Percentiles rank a stretch among this genome's conserved stretches.
Evolutionary conservation across 2,113 vertebrate species (phyloP).

Genomic region (Phycodurus eques): DNA sequence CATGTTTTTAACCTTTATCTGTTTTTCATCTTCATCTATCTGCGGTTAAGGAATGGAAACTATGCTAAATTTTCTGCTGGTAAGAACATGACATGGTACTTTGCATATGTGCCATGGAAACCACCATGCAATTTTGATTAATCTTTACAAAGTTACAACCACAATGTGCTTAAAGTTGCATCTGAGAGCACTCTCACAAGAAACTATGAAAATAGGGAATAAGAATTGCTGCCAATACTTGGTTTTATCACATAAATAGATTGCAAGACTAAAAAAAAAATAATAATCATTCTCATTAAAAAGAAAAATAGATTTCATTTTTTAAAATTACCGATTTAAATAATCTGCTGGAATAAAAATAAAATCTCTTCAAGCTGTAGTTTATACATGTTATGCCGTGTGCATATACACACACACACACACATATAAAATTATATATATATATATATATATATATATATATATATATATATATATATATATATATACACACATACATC

Average conservation of each 20-base stretch:
- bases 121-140: conserved; percentile 20
- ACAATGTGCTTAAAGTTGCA: background rate
- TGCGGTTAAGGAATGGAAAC: conserved; percentile 28
- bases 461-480: too few relatives aligned
- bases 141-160: conserved; percentile 36
- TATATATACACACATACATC: too few relatives aligned
- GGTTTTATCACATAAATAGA: background rate
- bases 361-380: too few relatives aligned
- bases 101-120: conserved; percentile 32
- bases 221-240: background rate
- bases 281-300: too few relatives aligned
- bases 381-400: too few relatives aligned
- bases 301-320: too few relatives aligned
- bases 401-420: too few relatives aligned
- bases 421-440: too few relatives aligned
- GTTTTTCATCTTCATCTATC: background rate
- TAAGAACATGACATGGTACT: conserved; percentile 15
- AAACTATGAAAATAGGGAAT: background rate
- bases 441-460: too few relatives aligned
- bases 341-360: too few relatives aligned
- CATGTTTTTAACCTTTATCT: conserved; percentile 8
- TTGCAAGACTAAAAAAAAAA: background rate
- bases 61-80: conserved; percentile 15
- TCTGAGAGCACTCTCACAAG: background rate
- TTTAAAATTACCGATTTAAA: too few relatives aligned